Base-by-base conservation (phyloP, 1,140 invertebrate species). In the Drosophila ambigua region DNA sequence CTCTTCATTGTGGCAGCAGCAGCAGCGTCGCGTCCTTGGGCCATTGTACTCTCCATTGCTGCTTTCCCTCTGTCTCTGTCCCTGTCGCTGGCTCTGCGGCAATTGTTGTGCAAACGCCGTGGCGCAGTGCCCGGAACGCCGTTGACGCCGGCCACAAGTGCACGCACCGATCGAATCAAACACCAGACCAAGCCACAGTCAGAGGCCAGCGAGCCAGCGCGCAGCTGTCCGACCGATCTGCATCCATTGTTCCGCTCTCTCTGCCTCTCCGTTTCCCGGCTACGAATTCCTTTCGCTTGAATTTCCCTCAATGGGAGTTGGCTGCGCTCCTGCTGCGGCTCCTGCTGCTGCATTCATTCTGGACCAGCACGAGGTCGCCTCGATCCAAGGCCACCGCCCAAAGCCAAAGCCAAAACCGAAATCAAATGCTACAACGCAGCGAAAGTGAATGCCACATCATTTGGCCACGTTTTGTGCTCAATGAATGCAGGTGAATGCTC, bases 41-140 rank as follows among this genome's bases (percentile, higher is more conserved):
- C 71, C 64, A 58, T 73, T 82, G 63, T 83, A 64, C 67, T 43
- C 48, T 39, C 54, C 52, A 23, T 45, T 31, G 35, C 46, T n/a
- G 23, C 28, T 46, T 48, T 52, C n/a, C 7, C 49, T 28, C 48
- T 50, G 5, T 26, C 9, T 8, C 49, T 28, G n/a, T n/a, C n/a
- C n/a, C n/a, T n/a, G n/a, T n/a, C n/a, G n/a, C 23, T 26, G 23
- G 23, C 8, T 2, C 11, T 45, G 50, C 23, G 55, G 43, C 69
- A 61, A 79, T 79, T 79, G 77, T 79, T 79, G 58, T 73, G 76
- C 31, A 74, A 79, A 79, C 77, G 77, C 77, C 77, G 76, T 79
- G 77, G 77, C 73, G 73, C 73, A 76, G 63, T 49, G 57, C 57
- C 48, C 72, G 73, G 73, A 68, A 79, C 77, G 77, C 77, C 77